These are phyloP conservation scores for Lordiphosa fenestrarum DNA, from an alignment of 2,888 invertebrate genomes.

Conservation along the genomic window DNA sequence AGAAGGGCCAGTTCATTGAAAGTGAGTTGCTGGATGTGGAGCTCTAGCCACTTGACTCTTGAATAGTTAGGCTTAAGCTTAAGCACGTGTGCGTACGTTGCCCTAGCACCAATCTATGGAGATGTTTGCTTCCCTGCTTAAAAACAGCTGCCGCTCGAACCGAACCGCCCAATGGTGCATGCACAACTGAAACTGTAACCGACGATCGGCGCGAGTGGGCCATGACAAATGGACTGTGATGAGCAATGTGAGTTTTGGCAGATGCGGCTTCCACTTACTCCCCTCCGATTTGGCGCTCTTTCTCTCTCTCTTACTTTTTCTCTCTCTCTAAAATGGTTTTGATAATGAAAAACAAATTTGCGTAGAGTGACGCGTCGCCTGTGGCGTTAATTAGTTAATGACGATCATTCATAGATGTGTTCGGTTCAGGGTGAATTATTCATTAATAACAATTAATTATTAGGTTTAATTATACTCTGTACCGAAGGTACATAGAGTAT, in stretches of 20 bases:
- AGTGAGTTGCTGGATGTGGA: background rate
- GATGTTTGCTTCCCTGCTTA: background rate
- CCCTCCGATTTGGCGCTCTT: conserved; percentile 10
- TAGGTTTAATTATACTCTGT: too few relatives aligned
- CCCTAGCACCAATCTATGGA: conserved; percentile 16
- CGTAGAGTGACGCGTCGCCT: conserved; percentile 14
- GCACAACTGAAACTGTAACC: conserved; percentile 47
- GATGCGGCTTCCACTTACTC: conserved; percentile 32
- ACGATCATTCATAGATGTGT: conserved; percentile 10
- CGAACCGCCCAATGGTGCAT: conserved; percentile 58
- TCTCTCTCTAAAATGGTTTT: conserved; percentile 10
- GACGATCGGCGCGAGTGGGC: conserved; percentile 3
- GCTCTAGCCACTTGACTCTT: too few relatives aligned
- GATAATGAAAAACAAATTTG: conserved; percentile 15
- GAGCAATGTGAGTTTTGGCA: conserved; percentile 25
- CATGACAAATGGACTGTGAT: conserved; percentile 4
- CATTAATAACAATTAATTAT: too few relatives aligned
- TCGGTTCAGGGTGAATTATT: too few relatives aligned
- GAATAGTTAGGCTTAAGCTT: conserved; percentile 13
- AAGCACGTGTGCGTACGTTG: conserved; percentile 28
- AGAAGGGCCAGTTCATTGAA: background rate
- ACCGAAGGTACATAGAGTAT: too few relatives aligned
- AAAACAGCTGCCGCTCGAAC: conserved; percentile 18
- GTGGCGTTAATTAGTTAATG: conserved; percentile 49
- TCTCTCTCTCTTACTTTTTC: conserved; percentile 3